A percentile compares a stretch with the other conserved stretches of the same genome.
phyloP scores from a whole-genome alignment of 2,113 vertebrate species.

The Cyprinodon tularosa region DNA sequence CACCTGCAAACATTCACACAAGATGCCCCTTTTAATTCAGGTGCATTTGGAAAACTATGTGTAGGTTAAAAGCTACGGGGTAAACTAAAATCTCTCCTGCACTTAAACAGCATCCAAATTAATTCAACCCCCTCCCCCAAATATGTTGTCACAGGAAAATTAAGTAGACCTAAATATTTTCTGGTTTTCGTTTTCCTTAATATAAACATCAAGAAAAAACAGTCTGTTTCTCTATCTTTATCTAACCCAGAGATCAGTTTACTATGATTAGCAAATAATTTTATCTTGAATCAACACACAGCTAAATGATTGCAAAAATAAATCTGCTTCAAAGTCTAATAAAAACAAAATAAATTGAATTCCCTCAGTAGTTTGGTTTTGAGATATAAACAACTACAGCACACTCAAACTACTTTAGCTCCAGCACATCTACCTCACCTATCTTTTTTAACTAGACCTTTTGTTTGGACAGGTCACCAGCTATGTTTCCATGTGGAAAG shows the following conservation, averaged over 20 bases:
- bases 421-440: too few species aligned
- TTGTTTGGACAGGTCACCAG: too few species aligned
- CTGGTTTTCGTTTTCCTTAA: too few species aligned
- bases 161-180: background rate
- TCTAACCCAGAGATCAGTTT: background rate
- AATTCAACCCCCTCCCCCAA: background rate
- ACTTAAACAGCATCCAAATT: constrained; percentile 11
- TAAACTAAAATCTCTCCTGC: background rate
- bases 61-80: background rate
- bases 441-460: too few species aligned
- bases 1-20: constrained; percentile 14
- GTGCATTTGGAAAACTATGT: background rate
- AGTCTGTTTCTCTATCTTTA: background rate
- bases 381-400: background rate
- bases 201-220: too few species aligned
- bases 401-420: too few species aligned
- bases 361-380: background rate
- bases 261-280: background rate
- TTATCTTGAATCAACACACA: background rate
- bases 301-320: background rate
- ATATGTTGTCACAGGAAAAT: background rate
- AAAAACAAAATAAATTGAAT: background rate
- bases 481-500: too few species aligned
- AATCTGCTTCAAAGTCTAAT: background rate
- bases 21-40: constrained; percentile 1